Base-by-base conservation (phyloP, 1,140 invertebrate genomes). In the Arctopsyche grandis region DNA sequence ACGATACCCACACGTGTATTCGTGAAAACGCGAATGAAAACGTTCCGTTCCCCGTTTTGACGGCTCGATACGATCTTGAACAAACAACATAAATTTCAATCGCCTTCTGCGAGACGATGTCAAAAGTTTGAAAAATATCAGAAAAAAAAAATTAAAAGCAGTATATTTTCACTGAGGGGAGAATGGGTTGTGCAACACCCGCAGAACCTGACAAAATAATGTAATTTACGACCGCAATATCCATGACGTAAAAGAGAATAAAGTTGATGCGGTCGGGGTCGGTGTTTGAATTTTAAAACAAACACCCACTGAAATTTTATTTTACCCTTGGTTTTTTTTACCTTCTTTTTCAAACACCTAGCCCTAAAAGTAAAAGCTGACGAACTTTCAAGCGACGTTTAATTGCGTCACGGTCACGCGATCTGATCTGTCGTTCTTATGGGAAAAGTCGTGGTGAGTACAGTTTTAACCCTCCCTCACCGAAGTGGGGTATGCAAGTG, bases 31-130 rank as follows among this genome's bases (percentile, higher is more conserved):
- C 43, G 26, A 46, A 71, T 71, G 69, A 71, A 71, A 71, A 44
- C 44, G 44, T 71, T 44, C 69, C 44, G 12, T 22, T 16, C 29
- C 7, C 29, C 44, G 60, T 46, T 71, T 44, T 46, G 44, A 71
- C 69, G 46, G 69, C 24, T 71, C 29, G 44, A 46, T 71, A 71
- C 38, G 43, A 48, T 71, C 38, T 71, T 71, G 21, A 71, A 74
- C 71, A 74, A 74, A 52, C 71, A 58, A 74, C 52, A 74, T 74
- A 74, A 74, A 74, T 74, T 46, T 74, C 71, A 74, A 74, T 74
- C 71, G 71, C 69, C 38, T 52, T 73, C 69, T 69, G 24, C 48
- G 71, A 74, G 48, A 74, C 71, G 48, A 29, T 74, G 48, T 74
- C 69, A 38, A 73, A 73, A 73, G 69, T 52, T 69, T 48, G 29